Conservation (phyloP, 2,797 vertebrate species). For the Harpagifer antarcticus region DNA sequence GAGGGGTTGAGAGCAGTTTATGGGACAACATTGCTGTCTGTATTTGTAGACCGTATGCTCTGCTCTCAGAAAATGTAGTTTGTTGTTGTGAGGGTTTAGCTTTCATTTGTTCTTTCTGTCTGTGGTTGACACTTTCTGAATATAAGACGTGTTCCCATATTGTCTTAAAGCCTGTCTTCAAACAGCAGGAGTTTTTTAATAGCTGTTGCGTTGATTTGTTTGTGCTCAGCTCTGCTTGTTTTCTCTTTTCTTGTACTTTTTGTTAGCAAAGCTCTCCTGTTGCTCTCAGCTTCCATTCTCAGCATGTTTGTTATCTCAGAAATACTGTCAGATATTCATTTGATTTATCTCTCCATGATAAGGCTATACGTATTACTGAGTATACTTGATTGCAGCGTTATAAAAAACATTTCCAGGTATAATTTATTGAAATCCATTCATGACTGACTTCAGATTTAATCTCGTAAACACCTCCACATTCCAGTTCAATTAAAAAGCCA, state of each 20-base stretch:
- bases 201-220: slow-evolving; percentile 10
- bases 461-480: slow-evolving; percentile 34
- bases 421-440: slow-evolving; percentile 35
- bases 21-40: slow-evolving; percentile 35
- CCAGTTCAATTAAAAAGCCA: slow-evolving; percentile 59
- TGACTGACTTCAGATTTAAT: slow-evolving; percentile 32
- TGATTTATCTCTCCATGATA: not conserved
- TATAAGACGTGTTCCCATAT: slow-evolving; percentile 31
- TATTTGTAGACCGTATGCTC: slow-evolving; percentile 12
- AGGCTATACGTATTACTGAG: not conserved
- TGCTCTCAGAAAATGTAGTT: slow-evolving; percentile 32
- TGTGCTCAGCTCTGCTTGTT: slow-evolving; percentile 8
- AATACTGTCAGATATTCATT: slow-evolving; percentile 27
- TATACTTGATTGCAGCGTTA: not conserved
- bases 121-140: slow-evolving; percentile 39
- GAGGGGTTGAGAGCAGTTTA: slow-evolving; percentile 35
- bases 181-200: slow-evolving; percentile 5
- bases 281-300: not conserved
- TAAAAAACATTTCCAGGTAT: slow-evolving; percentile 21
- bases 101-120: slow-evolving; percentile 29
- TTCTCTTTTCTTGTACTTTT: not conserved
- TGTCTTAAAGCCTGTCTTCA: slow-evolving; percentile 40
- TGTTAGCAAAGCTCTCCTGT: not conserved
- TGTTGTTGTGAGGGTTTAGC: slow-evolving; percentile 22
- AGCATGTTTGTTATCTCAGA: slow-evolving; percentile 1